phyloP scores from a whole-genome alignment of 2,113 vertebrate genomes.

The Lates calcarifer region DNA sequence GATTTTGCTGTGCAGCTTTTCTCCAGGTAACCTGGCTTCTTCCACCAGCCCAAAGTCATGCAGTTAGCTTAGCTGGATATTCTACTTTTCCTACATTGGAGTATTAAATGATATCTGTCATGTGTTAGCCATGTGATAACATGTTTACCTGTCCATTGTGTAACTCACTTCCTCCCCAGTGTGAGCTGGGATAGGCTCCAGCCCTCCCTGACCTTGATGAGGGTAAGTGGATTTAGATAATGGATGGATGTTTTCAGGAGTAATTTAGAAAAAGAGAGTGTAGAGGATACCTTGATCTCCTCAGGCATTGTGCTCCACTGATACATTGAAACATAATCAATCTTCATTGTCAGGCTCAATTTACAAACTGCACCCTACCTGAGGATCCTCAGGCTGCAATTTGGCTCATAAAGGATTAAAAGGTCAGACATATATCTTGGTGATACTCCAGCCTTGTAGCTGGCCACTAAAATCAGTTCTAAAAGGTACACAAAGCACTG shows the following conservation, averaged over 20 bases:
- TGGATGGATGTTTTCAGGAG: constrained; percentile 42
- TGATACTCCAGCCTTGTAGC: neutral
- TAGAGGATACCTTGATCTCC: constrained; percentile 22
- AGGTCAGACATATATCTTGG: constrained; percentile 22
- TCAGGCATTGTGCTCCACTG: constrained; percentile 31
- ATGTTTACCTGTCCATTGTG: neutral
- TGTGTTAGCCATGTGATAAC: neutral
- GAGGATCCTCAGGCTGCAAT: constrained; percentile 27
- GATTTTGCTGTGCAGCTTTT: neutral
- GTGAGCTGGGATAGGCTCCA: neutral
- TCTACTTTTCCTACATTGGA: neutral
- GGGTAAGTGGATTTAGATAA: constrained; percentile 31
- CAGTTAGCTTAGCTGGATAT: neutral
- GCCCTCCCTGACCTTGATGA: neutral
- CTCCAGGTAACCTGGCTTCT: neutral
- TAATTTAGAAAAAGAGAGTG: constrained; percentile 36
- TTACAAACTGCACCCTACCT: constrained; percentile 34
- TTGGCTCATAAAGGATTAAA: constrained; percentile 40
- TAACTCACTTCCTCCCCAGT: neutral
- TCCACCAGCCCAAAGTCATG: neutral
- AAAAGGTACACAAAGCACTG: neutral
- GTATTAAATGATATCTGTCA: neutral
- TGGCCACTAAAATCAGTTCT: neutral
- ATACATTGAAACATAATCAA: constrained; percentile 50
- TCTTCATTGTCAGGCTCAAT: constrained; percentile 50